Evolutionary conservation across 2,797 vertebrate species (phyloP).

Genomic region (Phataginus tetradactyla): DNA sequence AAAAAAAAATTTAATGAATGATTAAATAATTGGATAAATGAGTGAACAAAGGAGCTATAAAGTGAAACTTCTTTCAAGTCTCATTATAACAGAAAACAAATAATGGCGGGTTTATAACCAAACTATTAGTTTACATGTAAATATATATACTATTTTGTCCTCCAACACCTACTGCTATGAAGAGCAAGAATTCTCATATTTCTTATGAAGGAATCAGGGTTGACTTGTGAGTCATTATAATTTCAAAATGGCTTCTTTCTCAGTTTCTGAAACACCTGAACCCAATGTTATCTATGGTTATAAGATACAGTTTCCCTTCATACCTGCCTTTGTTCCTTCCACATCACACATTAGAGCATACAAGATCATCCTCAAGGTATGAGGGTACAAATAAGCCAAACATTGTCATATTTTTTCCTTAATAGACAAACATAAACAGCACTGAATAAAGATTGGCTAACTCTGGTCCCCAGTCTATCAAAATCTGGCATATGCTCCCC

Average conservation of each 20-base stretch:
- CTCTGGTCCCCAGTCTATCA: not conserved
- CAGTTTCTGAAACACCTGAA: not conserved
- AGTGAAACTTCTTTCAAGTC: not conserved
- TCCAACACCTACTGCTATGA: not conserved
- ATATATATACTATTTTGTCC: not conserved
- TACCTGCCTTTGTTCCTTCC: not conserved
- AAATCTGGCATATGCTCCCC: not conserved
- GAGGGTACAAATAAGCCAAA: not conserved
- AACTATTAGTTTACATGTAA: not conserved
- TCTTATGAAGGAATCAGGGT: not conserved
- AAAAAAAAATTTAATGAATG: constrained; percentile 5
- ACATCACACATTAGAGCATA: not conserved
- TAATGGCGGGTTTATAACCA: not conserved
- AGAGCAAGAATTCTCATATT: not conserved
- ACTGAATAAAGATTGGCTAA: not conserved
- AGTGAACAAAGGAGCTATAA: not conserved
- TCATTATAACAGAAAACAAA: not conserved
- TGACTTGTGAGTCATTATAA: not conserved
- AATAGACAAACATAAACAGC: not conserved
- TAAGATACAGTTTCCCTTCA: not conserved
- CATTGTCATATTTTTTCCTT: not conserved
- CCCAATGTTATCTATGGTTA: not conserved
- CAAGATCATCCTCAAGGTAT: not conserved
- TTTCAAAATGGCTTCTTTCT: constrained; percentile 32
- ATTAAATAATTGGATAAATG: constrained; percentile 20